Conservation (phyloP, 2,113 vertebrate species). For the Hymenochirus boettgeri region DNA sequence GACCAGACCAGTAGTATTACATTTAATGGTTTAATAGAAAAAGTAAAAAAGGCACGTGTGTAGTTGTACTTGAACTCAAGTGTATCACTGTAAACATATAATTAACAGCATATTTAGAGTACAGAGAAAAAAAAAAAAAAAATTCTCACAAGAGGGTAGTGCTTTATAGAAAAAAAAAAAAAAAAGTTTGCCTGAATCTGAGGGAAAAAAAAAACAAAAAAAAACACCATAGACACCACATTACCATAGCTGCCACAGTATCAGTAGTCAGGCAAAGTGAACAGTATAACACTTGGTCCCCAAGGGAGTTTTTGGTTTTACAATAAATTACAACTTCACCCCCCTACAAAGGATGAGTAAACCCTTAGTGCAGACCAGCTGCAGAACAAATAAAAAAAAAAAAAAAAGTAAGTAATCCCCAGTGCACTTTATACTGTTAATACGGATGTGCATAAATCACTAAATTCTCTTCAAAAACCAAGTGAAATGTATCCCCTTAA, state of each 20-base stretch:
- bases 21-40: slow-evolving; percentile 67
- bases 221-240: slow-evolving; percentile 5
- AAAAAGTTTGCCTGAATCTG: slow-evolving; percentile 15
- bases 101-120: slow-evolving; percentile 47
- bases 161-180: slow-evolving; percentile 24
- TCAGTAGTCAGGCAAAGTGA: slow-evolving; percentile 26
- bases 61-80: slow-evolving; percentile 77
- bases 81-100: slow-evolving; percentile 67
- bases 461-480: slow-evolving; percentile 2
- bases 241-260: slow-evolving; percentile 29
- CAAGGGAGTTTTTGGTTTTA: neutral
- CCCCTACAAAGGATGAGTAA: slow-evolving; percentile 19
- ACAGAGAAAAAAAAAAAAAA: slow-evolving; percentile 7
- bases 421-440: slow-evolving; percentile 30
- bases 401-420: neutral
- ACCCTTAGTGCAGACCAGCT: slow-evolving; percentile 34
- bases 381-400: slow-evolving; percentile 14
- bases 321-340: slow-evolving; percentile 9
- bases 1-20: neutral
- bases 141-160: slow-evolving; percentile 23
- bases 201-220: neutral
- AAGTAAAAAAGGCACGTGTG: slow-evolving; percentile 72
- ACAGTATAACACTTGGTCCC: slow-evolving; percentile 16
- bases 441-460: neutral
- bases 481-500: neutral